Percentiles rank a stretch among this genome's conserved stretches.
Evolutionary conservation across 1,140 invertebrate genomes (phyloP).

Genomic region (Temnothorax curvispinosus): DNA sequence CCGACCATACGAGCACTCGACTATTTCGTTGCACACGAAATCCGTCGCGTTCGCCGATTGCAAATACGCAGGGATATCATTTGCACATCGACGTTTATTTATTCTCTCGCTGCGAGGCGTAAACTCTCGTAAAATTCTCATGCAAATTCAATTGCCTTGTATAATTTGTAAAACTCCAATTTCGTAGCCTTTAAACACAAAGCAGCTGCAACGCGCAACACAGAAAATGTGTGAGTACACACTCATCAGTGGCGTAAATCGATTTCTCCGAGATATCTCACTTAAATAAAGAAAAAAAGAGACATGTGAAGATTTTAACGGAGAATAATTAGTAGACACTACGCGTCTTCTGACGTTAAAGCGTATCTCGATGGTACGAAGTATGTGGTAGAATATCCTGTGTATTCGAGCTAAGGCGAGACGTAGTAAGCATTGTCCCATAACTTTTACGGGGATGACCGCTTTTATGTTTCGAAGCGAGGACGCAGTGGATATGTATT

Average conservation of each 20-base stretch:
- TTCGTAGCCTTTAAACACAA: not conserved
- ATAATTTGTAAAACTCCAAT: not conserved
- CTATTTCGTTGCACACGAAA: conserved; percentile 44
- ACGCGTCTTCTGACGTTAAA: not conserved
- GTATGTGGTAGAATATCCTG: conserved; percentile 33
- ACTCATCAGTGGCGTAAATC: not conserved
- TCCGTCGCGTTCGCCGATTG: conserved; percentile 27
- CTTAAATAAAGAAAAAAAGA: not conserved
- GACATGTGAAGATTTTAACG: not conserved
- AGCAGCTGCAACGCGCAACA: not conserved
- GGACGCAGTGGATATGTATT: conserved; percentile 69
- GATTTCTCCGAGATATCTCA: not conserved
- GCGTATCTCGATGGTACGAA: not conserved
- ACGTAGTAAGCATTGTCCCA: conserved; percentile 53
- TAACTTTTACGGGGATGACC: conserved; percentile 67
- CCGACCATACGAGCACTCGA: conserved; percentile 7
- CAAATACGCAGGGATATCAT: conserved; percentile 26
- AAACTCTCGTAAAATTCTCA: conserved; percentile 10
- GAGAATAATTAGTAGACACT: not conserved
- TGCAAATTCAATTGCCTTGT: not conserved
- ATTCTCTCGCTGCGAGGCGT: not conserved
- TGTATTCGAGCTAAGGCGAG: conserved; percentile 8
- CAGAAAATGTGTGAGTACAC: not conserved
- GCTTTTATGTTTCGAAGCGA: conserved; percentile 65
- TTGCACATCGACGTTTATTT: conserved; percentile 22